phyloP scores from a whole-genome alignment of 1,140 invertebrate genomes.

The Berghia stephanieae region DNA sequence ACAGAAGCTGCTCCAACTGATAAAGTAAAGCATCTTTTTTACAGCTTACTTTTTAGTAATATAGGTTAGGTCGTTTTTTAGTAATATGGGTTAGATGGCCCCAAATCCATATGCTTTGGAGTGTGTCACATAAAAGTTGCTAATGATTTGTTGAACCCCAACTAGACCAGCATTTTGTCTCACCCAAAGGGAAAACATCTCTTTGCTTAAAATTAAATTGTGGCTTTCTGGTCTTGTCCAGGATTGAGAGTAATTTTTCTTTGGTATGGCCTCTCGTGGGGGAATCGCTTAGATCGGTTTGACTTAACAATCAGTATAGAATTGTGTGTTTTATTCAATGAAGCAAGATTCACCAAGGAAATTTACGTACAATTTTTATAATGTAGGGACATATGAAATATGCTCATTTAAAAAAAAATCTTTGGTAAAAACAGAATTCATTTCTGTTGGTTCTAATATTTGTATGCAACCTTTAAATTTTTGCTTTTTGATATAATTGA shows the following conservation, averaged over 20 bases:
- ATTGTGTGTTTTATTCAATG: too few relatives aligned
- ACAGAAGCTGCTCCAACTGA: slow-evolving; percentile 47
- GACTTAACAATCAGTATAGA: too few relatives aligned
- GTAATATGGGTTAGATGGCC: neutral
- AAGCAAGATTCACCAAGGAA: too few relatives aligned
- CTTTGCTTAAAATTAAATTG: too few relatives aligned
- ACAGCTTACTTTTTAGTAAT: slow-evolving; percentile 16
- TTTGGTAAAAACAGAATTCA: neutral
- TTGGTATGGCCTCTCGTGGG: too few relatives aligned
- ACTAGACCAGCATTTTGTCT: neutral
- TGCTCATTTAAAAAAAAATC: neutral
- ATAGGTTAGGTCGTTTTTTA: neutral
- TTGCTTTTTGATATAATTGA: neutral
- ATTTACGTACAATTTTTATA: neutral
- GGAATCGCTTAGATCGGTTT: too few relatives aligned
- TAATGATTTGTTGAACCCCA: neutral
- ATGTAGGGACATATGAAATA: neutral
- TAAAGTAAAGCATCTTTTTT: too few relatives aligned
- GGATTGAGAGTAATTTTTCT: too few relatives aligned
- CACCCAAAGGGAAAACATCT: neutral
- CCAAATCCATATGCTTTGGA: neutral
- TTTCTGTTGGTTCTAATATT: neutral
- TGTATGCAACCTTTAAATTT: neutral
- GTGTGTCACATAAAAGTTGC: neutral
- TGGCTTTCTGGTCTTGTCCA: too few relatives aligned